These are phyloP conservation scores for Cyanistes caeruleus DNA, from an alignment of 2,113 vertebrate genomes.

Conservation along the genomic window DNA sequence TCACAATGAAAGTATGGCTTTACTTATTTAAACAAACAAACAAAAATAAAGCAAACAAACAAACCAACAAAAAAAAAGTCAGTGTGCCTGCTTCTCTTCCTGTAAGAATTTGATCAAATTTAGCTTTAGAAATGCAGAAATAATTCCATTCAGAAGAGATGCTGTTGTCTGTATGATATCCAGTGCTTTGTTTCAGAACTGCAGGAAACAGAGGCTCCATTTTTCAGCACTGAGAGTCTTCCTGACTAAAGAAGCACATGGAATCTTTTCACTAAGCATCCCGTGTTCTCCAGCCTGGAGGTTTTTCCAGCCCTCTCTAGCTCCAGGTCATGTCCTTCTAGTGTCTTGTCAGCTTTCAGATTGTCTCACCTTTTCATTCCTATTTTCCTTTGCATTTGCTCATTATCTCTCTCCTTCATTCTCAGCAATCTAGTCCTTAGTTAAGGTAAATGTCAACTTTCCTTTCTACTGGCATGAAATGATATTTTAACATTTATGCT, in stretches of 20 bases:
- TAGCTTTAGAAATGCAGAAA: slow-evolving; percentile 44
- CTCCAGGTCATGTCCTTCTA: slow-evolving; percentile 32
- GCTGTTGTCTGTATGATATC: not conserved
- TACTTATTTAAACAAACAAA: not conserved
- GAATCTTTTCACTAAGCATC: slow-evolving; percentile 29
- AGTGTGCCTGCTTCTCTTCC: slow-evolving; percentile 31
- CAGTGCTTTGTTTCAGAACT: not conserved
- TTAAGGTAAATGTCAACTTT: slow-evolving; percentile 66
- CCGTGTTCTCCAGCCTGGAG: not conserved
- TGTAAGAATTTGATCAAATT: slow-evolving; percentile 49
- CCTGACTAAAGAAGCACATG: not conserved
- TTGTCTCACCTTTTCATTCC: slow-evolving; percentile 53
- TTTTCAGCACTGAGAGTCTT: not conserved
- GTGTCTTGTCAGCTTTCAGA: slow-evolving; percentile 49
- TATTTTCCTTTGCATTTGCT: slow-evolving; percentile 32
- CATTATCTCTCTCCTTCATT: slow-evolving; percentile 48
- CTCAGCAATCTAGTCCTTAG: slow-evolving; percentile 35
- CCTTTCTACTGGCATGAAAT: slow-evolving; percentile 30
- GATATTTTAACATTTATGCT: slow-evolving; percentile 59
- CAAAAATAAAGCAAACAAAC: not conserved
- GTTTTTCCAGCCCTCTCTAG: not conserved
- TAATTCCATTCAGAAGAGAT: slow-evolving; percentile 35
- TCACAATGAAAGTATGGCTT: not conserved
- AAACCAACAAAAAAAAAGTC: not conserved
- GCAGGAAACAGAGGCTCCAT: not conserved